Conservation (phyloP, 1,140 invertebrate genomes). For the Nomia melanderi region DNA sequence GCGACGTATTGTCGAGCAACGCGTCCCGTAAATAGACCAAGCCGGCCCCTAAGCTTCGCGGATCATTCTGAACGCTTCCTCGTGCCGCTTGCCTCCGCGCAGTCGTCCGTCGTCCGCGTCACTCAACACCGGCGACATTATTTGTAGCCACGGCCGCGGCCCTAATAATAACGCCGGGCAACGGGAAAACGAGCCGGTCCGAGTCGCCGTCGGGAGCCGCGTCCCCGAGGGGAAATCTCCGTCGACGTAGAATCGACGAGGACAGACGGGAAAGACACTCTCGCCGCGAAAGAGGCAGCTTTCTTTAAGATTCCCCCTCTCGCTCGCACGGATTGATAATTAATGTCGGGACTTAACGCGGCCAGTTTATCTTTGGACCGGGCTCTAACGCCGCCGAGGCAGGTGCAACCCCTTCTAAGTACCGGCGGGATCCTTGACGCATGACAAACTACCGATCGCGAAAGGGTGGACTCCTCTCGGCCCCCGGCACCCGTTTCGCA, state of each 20-base stretch:
- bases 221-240: slow-evolving; percentile 37
- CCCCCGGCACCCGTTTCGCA: not conserved
- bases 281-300: too few relatives aligned
- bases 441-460: slow-evolving; percentile 73
- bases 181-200: slow-evolving; percentile 7
- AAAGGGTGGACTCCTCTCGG: slow-evolving; percentile 69
- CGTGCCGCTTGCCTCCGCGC: not conserved
- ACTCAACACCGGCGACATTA: slow-evolving; percentile 58
- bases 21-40: slow-evolving; percentile 52
- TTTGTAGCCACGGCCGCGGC: slow-evolving; percentile 53
- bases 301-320: slow-evolving; percentile 13
- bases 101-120: slow-evolving; percentile 30
- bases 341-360: slow-evolving; percentile 61
- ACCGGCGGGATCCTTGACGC: slow-evolving; percentile 52
- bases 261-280: slow-evolving; percentile 15
- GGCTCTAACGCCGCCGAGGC: slow-evolving; percentile 58
- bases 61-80: slow-evolving; percentile 60
- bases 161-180: slow-evolving; percentile 63
- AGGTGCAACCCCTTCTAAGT: slow-evolving; percentile 68
- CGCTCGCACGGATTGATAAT: slow-evolving; percentile 56
- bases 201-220: not conserved
- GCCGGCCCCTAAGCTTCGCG: slow-evolving; percentile 41
- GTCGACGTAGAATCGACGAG: slow-evolving; percentile 44
- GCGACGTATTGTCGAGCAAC: slow-evolving; percentile 20
- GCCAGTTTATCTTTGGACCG: slow-evolving; percentile 64